phyloP scores from a whole-genome alignment of 2,113 vertebrate species.

The Strix aluco region DNA sequence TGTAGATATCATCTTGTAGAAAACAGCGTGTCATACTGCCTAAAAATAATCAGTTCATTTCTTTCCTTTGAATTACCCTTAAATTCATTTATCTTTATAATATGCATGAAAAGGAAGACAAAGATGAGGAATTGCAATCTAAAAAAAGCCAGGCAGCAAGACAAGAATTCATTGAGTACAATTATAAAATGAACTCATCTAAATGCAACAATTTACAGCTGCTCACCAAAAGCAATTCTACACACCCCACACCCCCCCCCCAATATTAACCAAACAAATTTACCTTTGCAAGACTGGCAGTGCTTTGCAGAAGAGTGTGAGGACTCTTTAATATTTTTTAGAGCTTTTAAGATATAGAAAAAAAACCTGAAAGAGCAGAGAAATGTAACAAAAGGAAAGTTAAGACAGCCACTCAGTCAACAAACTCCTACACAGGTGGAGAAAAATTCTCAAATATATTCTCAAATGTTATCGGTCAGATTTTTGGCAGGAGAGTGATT shows the following conservation, averaged over 20 bases:
- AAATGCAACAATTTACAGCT: not conserved
- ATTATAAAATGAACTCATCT: not conserved
- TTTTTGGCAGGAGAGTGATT: slow-evolving; percentile 58
- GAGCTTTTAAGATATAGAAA: not conserved
- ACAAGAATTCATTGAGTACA: not conserved
- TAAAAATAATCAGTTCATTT: not conserved
- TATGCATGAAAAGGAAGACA: not conserved
- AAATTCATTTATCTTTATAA: not conserved
- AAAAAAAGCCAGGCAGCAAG: not conserved
- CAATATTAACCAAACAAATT: not conserved
- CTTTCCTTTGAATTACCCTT: not conserved
- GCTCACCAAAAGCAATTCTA: not conserved
- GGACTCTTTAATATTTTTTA: not conserved
- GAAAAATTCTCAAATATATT: not conserved
- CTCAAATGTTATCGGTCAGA: slow-evolving; percentile 40
- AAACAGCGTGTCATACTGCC: not conserved
- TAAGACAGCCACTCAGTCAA: not conserved
- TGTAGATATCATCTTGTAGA: not conserved
- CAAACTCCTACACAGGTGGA: slow-evolving; percentile 16
- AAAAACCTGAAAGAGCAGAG: not conserved
- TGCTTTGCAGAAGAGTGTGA: not conserved
- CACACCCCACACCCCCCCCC: not conserved
- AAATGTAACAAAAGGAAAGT: not conserved
- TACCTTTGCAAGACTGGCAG: not conserved
- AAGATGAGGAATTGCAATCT: not conserved